These are phyloP conservation scores for Hemicrepidius hirtus DNA, from an alignment of 2,888 invertebrate species.

Conservation along the genomic window DNA sequence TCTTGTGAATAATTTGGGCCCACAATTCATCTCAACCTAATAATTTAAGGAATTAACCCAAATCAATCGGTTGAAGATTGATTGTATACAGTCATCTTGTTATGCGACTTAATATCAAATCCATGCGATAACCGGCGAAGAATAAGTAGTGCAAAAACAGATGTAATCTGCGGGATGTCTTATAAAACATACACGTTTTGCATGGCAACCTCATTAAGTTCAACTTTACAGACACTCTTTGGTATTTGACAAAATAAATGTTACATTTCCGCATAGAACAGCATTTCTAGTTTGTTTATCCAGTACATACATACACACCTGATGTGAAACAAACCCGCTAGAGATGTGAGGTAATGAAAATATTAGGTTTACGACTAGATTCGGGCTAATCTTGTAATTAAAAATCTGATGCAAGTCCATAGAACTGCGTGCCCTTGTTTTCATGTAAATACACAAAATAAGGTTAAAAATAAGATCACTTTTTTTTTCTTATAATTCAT, in stretches of 20 bases:
- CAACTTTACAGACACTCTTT: conserved; percentile 27
- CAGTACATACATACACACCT: background rate
- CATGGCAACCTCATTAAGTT: conserved; percentile 29
- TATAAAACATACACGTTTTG: conserved; percentile 23
- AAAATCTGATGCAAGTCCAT: conserved; percentile 3
- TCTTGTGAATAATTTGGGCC: too few relatives aligned
- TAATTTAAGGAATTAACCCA: background rate
- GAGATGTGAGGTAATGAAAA: conserved; percentile 8
- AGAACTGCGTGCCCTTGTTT: background rate
- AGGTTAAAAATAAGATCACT: background rate
- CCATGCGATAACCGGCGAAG: background rate
- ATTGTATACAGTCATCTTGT: background rate
- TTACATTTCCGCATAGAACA: conserved; percentile 37
- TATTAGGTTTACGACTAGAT: conserved; percentile 4
- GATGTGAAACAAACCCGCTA: conserved; percentile 16
- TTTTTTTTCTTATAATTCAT: conserved; percentile 1
- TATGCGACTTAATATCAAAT: background rate
- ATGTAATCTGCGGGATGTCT: conserved; percentile 20
- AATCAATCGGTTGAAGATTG: conserved; percentile 7
- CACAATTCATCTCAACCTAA: background rate
- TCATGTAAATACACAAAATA: background rate
- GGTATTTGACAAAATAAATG: conserved; percentile 40
- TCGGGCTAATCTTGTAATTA: conserved; percentile 16
- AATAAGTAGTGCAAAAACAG: conserved; percentile 27
- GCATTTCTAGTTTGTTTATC: conserved; percentile 21